These are phyloP conservation scores for Trichopria drosophilae DNA, from an alignment of 2,888 invertebrate genomes.

Conservation along the genomic window DNA sequence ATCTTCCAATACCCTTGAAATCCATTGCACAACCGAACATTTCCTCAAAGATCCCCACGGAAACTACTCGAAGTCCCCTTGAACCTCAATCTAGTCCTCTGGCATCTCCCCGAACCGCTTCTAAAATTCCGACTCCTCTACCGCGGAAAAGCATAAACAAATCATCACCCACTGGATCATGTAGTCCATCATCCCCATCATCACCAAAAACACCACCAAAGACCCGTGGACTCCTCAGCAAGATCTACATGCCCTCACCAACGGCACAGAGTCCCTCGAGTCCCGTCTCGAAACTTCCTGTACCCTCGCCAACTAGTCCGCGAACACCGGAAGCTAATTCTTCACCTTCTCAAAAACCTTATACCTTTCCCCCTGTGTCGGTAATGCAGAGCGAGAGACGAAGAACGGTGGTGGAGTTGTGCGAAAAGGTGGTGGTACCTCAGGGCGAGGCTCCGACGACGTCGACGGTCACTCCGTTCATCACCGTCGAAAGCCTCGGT, in stretches of 20 bases:
- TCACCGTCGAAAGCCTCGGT: slow-evolving; percentile 48
- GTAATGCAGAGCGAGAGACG: not conserved
- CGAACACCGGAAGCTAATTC: not conserved
- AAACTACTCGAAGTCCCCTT: slow-evolving; percentile 7
- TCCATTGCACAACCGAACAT: slow-evolving; percentile 25
- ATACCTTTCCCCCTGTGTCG: slow-evolving; percentile 15
- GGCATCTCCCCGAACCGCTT: slow-evolving; percentile 42
- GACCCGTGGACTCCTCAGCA: not conserved
- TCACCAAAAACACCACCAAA: not conserved
- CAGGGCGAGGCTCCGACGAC: slow-evolving; percentile 42
- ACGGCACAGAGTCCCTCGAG: too few species aligned
- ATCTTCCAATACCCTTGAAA: slow-evolving; percentile 11
- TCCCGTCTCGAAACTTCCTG: too few species aligned
- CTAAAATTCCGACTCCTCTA: slow-evolving; percentile 54
- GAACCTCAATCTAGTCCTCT: slow-evolving; percentile 32
- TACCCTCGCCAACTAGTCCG: slow-evolving; percentile 5
- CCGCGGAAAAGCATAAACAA: slow-evolving; percentile 43
- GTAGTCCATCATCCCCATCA: not conserved
- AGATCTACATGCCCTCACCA: too few species aligned
- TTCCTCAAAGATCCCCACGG: slow-evolving; percentile 1
- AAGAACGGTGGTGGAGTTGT: slow-evolving; percentile 48
- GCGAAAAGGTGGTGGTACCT: slow-evolving; percentile 52
- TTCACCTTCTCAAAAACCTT: not conserved
- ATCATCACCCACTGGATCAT: not conserved
- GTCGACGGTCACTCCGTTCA: slow-evolving; percentile 48